Evolutionary conservation across 1,140 invertebrate genomes (phyloP), one percentile per base, ranked within the genome.

Genomic region (Campoletis sonorensis): DNA sequence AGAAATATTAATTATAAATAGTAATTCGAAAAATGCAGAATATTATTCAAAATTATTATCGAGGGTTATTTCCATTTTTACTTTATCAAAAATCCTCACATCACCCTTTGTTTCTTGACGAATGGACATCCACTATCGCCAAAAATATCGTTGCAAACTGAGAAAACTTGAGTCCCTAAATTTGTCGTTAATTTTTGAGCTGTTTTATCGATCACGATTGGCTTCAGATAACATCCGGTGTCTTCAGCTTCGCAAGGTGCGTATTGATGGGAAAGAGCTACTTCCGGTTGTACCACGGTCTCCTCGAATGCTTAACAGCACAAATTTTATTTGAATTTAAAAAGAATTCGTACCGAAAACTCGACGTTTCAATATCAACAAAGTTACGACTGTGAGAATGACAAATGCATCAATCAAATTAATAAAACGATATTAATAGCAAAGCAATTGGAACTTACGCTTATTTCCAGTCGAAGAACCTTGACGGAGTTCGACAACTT

Each of bases 221-320:
- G 84, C 45, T 84, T 90, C 79, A 93, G 91, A 51, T 93, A 91
- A 84, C 94, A 94, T 76, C 93, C 93, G 79, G 91, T 88, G 8
- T 93, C 92, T 26, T 93, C 93, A 84, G 92, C 93, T 83, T 93
- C 93, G 84, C 93, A 85, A 8, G 79, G 79, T 45, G 84, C 64
- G 78, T 85, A 86, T 67, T 85, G 83, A 51, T 86, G 85, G 3
- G 83, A 82, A 11, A 86, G 79, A 21, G 85, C 85, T 7, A 85
- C 68, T 67, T 82, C 78, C 23, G 80, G 72, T 23, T 80, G 72
- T 15, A 83, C 84, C 23, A 71, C 30, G 33, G 81, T 26, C 27
- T 85, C 82, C 10, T 83, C 33, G 37, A 79, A 82, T 15, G 40
- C 81, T 82, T 70, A 7, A 61, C 58, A 40, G 82, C 88, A 23